These are phyloP conservation scores for Sturmia bella DNA, from an alignment of 2,888 invertebrate genomes.

Conservation along the genomic window DNA sequence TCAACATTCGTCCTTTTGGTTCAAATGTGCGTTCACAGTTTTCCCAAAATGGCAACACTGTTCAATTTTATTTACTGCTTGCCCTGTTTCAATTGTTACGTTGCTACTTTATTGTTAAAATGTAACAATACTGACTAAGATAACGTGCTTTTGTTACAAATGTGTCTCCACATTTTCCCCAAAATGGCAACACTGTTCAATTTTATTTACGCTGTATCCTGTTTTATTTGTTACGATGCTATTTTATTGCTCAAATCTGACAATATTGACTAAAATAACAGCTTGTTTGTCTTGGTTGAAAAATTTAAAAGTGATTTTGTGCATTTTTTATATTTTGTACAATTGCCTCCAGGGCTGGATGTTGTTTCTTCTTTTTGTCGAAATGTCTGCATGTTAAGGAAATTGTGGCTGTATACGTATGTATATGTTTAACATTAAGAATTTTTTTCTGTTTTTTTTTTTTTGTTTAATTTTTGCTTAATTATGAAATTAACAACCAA, in stretches of 20 bases:
- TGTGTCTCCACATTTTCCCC: background rate
- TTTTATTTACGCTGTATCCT: background rate
- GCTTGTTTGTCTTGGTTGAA: slow-evolving; percentile 8
- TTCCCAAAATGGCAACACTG: too few species aligned
- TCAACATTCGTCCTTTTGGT: too few species aligned
- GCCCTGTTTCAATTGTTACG: too few species aligned
- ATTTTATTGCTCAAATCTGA: slow-evolving; percentile 15
- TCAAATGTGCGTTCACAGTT: too few species aligned
- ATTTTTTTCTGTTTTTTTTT: too few species aligned
- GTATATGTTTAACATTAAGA: slow-evolving; percentile 27
- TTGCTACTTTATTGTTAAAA: too few species aligned
- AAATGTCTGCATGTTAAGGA: slow-evolving; percentile 52
- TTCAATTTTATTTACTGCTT: too few species aligned
- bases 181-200: slow-evolving; percentile 10
- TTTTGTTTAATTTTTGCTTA: slow-evolving; percentile 52
- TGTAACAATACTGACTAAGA: background rate
- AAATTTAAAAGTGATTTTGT: slow-evolving; percentile 14
- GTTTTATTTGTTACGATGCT: slow-evolving; percentile 22
- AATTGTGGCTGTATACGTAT: slow-evolving; percentile 4
- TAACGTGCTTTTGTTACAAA: background rate
- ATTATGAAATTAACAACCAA: slow-evolving; percentile 40
- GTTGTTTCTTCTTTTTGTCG: slow-evolving; percentile 27
- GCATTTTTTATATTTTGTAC: slow-evolving; percentile 1
- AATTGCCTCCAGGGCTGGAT: slow-evolving; percentile 56
- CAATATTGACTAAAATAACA: slow-evolving; percentile 27